A percentile compares a stretch with the other conserved stretches of the same genome.
Evolutionary conservation across 2,888 invertebrate genomes (phyloP).

Genomic region (Mechanitis mazaeus): DNA sequence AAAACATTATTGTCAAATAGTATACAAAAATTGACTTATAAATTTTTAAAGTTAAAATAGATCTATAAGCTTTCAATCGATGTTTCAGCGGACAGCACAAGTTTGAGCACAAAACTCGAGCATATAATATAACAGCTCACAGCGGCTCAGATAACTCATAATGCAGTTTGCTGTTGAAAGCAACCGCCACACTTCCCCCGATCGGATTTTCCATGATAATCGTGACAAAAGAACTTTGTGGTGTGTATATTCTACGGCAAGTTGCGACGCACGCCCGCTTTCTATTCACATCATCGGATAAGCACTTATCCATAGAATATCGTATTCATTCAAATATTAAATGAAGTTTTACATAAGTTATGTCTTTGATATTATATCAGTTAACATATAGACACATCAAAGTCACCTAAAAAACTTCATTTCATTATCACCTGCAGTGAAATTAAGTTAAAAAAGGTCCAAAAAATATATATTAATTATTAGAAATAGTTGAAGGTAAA

Average conservation of each 20-base stretch:
- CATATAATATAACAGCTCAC: constrained; percentile 51
- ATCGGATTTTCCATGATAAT: constrained; percentile 75
- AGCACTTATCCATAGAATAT: constrained; percentile 47
- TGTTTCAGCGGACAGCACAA: constrained; percentile 28
- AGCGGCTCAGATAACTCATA: constrained; percentile 68
- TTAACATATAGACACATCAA: neutral
- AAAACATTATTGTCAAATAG: neutral
- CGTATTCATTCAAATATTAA: constrained; percentile 42
- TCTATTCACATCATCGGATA: constrained; percentile 58
- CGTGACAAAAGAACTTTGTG: constrained; percentile 74
- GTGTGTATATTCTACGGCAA: constrained; percentile 53
- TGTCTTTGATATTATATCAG: neutral
- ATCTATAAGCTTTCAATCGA: neutral
- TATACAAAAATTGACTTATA: neutral
- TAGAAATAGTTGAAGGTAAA: too few species aligned
- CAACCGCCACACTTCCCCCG: constrained; percentile 68
- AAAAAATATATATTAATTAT: too few species aligned
- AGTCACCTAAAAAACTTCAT: neutral
- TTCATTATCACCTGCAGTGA: too few species aligned
- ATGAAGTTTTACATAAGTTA: constrained; percentile 20
- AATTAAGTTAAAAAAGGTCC: too few species aligned
- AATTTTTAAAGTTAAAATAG: neutral
- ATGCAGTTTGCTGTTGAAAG: constrained; percentile 74
- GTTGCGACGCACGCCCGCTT: constrained; percentile 47
- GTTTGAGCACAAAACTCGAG: constrained; percentile 30